Evolutionary conservation across 2,797 vertebrate genomes (phyloP).

Genomic region (Sternotherus odoratus): DNA sequence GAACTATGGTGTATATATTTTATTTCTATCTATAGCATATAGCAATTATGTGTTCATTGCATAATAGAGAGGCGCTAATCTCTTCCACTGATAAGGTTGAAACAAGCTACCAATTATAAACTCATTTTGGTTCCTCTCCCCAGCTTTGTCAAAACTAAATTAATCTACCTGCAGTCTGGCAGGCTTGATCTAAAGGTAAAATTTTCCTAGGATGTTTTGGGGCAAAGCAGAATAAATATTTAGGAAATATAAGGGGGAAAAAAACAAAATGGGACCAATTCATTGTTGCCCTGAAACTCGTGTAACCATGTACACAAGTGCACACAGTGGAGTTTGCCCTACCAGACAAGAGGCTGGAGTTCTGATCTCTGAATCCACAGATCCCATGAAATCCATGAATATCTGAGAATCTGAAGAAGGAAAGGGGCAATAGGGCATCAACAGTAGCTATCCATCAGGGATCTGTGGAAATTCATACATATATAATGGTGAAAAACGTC

Average conservation of each 20-base stretch:
- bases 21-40: neutral
- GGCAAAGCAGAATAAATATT: neutral
- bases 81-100: constrained; percentile 5
- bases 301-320: neutral
- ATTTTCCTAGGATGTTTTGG: neutral
- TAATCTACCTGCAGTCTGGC: neutral
- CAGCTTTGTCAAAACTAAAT: neutral
- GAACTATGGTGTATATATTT: neutral
- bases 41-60: neutral
- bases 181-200: neutral
- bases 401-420: neutral
- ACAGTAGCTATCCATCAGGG: neutral
- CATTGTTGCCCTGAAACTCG: neutral
- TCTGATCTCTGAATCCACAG: neutral
- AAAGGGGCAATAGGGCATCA: neutral
- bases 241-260: neutral
- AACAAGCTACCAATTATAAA: constrained; percentile 8
- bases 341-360: neutral
- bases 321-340: neutral
- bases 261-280: neutral
- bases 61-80: constrained; percentile 1
- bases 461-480: neutral
- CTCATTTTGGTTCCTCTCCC: neutral
- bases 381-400: neutral
- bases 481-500: neutral